These are phyloP conservation scores for Phengaris alcon DNA, from an alignment of 2,888 invertebrate genomes.

Conservation along the genomic window DNA sequence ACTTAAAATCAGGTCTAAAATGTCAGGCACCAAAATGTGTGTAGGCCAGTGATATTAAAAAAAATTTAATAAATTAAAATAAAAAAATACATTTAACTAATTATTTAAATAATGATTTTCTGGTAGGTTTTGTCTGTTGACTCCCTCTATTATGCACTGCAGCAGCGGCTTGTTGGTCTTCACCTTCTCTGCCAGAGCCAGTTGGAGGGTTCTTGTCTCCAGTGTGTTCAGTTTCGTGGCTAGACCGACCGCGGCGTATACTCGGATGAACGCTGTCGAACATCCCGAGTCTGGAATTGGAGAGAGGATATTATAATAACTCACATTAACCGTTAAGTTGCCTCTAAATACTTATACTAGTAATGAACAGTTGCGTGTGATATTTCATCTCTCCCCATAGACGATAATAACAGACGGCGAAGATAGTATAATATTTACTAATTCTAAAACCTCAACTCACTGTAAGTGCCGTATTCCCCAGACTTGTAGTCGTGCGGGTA, in stretches of 20 bases:
- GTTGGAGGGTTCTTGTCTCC: constrained; percentile 80
- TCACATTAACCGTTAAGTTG: too few species aligned
- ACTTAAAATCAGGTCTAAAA: too few species aligned
- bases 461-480: constrained; percentile 89
- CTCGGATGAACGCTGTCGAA: constrained; percentile 83
- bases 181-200: constrained; percentile 80
- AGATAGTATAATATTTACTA: too few species aligned
- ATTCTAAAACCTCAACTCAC: constrained; percentile 46
- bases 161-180: constrained; percentile 76
- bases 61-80: too few species aligned
- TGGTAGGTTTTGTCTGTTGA: constrained; percentile 58
- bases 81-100: constrained; percentile 31
- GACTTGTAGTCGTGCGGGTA: constrained; percentile 89
- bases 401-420: too few species aligned
- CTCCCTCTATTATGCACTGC: constrained; percentile 77
- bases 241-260: constrained; percentile 84
- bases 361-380: too few species aligned
- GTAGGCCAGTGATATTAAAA: too few species aligned
- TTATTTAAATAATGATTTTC: constrained; percentile 70
- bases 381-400: too few species aligned
- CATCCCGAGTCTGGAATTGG: constrained; percentile 76
- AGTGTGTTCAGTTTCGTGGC: constrained; percentile 83
- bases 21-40: too few species aligned
- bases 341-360: neutral
- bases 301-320: neutral